Conservation (phyloP, 2,113 vertebrate species). For the Takifugu bimaculatus region DNA sequence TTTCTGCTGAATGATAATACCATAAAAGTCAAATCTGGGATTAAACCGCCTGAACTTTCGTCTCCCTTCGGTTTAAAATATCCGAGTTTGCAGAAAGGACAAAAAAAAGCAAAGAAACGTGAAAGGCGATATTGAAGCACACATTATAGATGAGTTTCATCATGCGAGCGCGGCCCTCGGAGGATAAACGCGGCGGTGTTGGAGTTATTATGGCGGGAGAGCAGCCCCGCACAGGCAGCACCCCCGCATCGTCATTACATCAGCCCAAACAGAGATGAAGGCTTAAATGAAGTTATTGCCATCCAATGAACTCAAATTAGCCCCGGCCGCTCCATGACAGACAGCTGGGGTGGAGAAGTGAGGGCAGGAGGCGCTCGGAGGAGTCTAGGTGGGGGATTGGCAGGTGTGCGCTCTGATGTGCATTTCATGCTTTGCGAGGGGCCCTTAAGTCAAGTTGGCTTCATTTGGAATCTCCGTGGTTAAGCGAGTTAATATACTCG, state of each 20-base stretch:
- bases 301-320: constrained; percentile 78
- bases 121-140: constrained; percentile 73
- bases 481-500: constrained; percentile 68
- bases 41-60: not conserved
- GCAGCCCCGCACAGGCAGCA: constrained; percentile 61
- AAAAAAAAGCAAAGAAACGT: constrained; percentile 11
- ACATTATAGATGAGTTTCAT: constrained; percentile 79
- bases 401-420: constrained; percentile 63
- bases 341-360: constrained; percentile 53
- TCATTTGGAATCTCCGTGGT: constrained; percentile 65
- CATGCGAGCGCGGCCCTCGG: constrained; percentile 68
- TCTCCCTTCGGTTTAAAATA: constrained; percentile 50
- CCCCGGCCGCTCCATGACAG: constrained; percentile 66
- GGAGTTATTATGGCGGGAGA: constrained; percentile 71
- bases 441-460: constrained; percentile 53
- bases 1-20: not conserved
- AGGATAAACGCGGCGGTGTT: constrained; percentile 70
- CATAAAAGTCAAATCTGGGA: not conserved
- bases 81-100: constrained; percentile 11
- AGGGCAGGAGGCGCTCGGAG: constrained; percentile 18
- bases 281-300: constrained; percentile 79
- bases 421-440: constrained; percentile 57
- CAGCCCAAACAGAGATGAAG: constrained; percentile 71
- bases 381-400: constrained; percentile 52
- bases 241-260: constrained; percentile 75